Percentiles rank a stretch among this genome's conserved stretches.
Conservation (phyloP, 2,888 invertebrate species). For the Chaetogeoica ovagalla region DNA sequence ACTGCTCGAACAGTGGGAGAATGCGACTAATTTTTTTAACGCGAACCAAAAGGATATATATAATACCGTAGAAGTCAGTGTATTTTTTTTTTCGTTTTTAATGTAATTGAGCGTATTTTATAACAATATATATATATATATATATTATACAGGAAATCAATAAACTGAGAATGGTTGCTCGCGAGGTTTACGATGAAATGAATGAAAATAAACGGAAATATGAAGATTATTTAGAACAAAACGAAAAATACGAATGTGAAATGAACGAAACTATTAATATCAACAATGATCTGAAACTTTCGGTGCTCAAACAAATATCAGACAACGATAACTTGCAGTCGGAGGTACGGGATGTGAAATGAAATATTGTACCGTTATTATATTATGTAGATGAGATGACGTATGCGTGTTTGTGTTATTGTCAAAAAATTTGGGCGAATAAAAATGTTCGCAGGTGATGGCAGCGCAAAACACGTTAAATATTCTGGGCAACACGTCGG, state of each 20-base stretch:
- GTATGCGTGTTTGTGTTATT: neutral
- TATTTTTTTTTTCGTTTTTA: neutral
- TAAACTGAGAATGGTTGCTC: constrained; percentile 33
- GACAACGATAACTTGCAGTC: constrained; percentile 51
- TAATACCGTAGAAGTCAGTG: constrained; percentile 52
- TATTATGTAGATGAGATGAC: neutral
- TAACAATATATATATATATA: neutral
- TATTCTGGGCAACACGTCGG: constrained; percentile 6
- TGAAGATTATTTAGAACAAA: constrained; percentile 36
- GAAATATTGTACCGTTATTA: no score
- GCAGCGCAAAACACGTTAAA: constrained; percentile 3
- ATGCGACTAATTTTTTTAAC: constrained; percentile 54
- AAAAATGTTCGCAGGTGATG: constrained; percentile 13
- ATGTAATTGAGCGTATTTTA: neutral
- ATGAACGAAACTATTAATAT: constrained; percentile 41
- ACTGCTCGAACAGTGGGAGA: constrained; percentile 55
- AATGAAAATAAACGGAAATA: constrained; percentile 45
- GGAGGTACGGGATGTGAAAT: constrained; percentile 55
- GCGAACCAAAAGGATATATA: constrained; percentile 54
- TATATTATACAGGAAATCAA: constrained; percentile 40
- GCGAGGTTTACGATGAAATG: constrained; percentile 37
- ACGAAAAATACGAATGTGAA: constrained; percentile 46
- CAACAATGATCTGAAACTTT: constrained; percentile 43
- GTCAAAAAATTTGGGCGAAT: neutral
- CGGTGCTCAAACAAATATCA: neutral